Evolutionary conservation across 35 echinoderm and acorn worm genomes (phyloP).

Genomic region (Ptychodera flava): DNA sequence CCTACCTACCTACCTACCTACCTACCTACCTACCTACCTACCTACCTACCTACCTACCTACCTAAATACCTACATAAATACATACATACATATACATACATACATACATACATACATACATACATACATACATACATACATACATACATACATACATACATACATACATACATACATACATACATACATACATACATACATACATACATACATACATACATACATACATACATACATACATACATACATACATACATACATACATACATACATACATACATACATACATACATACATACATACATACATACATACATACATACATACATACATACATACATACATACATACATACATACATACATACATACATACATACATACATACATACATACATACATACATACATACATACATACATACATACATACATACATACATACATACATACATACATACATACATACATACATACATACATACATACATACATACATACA

Average conservation of each 20-base stretch:
- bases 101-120: constrained; percentile 33
- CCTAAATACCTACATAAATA: neutral
- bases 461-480: constrained; percentile 24
- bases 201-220: constrained; percentile 2
- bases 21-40: neutral
- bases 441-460: constrained; percentile 22
- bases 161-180: neutral
- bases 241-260: constrained; percentile 2
- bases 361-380: constrained; percentile 27
- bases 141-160: constrained; percentile 6
- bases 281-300: neutral
- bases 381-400: constrained; percentile 35
- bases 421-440: constrained; percentile 27
- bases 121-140: constrained; percentile 51
- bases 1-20: too few relatives aligned
- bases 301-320: neutral
- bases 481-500: constrained; percentile 21
- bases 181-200: neutral
- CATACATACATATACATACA: neutral
- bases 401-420: constrained; percentile 26
- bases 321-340: constrained; percentile 40
- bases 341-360: constrained; percentile 47
- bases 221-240: neutral
- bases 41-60: neutral
- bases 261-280: constrained; percentile 2